Base-by-base conservation (phyloP, 2,888 invertebrate species). In the Sylvicola cinctus region DNA sequence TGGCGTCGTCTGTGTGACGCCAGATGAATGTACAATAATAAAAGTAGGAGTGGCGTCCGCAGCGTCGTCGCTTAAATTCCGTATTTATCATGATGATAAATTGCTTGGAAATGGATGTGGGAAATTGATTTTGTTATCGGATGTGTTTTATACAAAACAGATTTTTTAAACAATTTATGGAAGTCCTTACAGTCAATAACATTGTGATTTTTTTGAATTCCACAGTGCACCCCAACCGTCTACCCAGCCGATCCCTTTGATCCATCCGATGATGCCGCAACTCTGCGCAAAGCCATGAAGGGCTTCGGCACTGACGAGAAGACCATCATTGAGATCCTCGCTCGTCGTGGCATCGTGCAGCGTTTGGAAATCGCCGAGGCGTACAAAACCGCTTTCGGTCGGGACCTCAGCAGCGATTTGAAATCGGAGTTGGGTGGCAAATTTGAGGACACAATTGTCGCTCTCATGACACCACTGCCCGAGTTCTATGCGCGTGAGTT, bases 301-400 rank as follows among this genome's bases (percentile, higher is more conserved):
- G 88, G 87, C 36, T 74, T 88, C 47, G 85, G 90, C 36, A 87
- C 88, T 23, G 84, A 91, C 51, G 90, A 91, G 55, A 79, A 79
- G 49, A 74, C 85, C 38, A 84, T 93, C 54, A 87, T 88, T 47
- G 81, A 85, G 49, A 74, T 93, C 6, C 66, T 95, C 29, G 81
- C 83, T 36, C 75, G 77, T 43, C 72, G 93, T 41, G 84, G 84
- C 40, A 87, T 88, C 52, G 77, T 76, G 4, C 93, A 95, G 58
- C 71, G 95, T 40, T 65, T 88, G 44, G 80, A 90, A 58, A 85
- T 96, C 49, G 75, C 83, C 30, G 78, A 80, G 54, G 75, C 79
- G 15, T 96, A 79, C 63, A 95, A 95, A 61, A 83, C 87, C 17
- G 68, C 78, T 46, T 93, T 81, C 51, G 95, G 93, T 51, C 81